A percentile compares a stretch with the other conserved stretches of the same genome.
Conservation (phyloP, 2,113 vertebrate species). For the Noturus placidus region DNA sequence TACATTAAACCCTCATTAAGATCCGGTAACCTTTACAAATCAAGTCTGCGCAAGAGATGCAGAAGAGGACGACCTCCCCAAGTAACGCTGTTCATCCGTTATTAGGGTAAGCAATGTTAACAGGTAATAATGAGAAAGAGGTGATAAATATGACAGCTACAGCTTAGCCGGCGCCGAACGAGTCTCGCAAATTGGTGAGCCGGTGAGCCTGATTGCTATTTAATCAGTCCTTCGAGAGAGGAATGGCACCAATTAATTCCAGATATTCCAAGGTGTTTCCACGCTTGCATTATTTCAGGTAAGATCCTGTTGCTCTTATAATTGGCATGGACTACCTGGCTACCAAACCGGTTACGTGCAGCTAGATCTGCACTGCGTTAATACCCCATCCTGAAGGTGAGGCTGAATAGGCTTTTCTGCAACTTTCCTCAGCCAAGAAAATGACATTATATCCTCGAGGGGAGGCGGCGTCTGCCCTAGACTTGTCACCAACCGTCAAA, state of each 20-base stretch:
- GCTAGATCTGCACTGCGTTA: conserved; percentile 48
- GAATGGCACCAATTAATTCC: conserved; percentile 26
- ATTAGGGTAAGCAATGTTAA: conserved; percentile 45
- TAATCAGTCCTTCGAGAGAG: conserved; percentile 40
- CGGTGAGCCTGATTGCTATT: conserved; percentile 34
- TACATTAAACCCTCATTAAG: conserved; percentile 51
- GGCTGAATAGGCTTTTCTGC: conserved; percentile 53
- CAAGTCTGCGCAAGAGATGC: conserved; percentile 17
- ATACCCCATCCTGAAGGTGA: conserved; percentile 12
- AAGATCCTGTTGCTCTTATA: background rate
- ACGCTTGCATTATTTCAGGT: conserved; percentile 11
- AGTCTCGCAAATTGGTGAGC: conserved; percentile 22
- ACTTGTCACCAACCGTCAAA: conserved; percentile 66
- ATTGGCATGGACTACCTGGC: background rate
- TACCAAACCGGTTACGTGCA: background rate
- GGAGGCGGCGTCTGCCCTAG: conserved; percentile 54
- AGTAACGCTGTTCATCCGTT: conserved; percentile 27
- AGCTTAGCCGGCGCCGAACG: background rate
- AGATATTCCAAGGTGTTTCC: conserved; percentile 19
- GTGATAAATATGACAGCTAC: conserved; percentile 37
- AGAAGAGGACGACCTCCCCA: background rate
- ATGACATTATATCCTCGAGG: conserved; percentile 70
- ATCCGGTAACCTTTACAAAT: conserved; percentile 53
- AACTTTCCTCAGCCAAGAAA: conserved; percentile 65
- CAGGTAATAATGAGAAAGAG: conserved; percentile 38